Conservation (phyloP, 1,140 invertebrate genomes). For the Teleopsis dalmanni region DNA sequence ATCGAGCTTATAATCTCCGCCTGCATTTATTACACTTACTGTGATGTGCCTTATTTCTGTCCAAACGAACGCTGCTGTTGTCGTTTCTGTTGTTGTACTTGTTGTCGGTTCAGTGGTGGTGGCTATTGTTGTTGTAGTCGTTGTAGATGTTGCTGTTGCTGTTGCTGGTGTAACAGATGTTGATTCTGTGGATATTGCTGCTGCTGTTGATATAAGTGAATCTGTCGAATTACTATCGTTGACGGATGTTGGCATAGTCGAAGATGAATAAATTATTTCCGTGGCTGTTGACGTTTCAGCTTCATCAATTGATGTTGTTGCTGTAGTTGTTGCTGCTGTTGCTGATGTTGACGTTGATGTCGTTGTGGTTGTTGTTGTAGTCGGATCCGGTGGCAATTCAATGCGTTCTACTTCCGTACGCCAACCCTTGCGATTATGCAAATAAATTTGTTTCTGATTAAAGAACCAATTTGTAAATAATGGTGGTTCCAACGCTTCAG, state of each 20-base stretch:
- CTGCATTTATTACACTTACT: too few species aligned
- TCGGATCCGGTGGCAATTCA: conserved; percentile 25
- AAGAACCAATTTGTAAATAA: conserved; percentile 58
- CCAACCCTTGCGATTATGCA: conserved; percentile 42
- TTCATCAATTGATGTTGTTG: conserved; percentile 1
- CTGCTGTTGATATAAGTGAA: conserved; percentile 4
- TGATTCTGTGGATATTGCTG: conserved; percentile 1
- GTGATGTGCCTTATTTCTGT: conserved; percentile 43
- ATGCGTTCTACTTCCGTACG: conserved; percentile 44
- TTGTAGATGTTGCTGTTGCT: conserved; percentile 4
- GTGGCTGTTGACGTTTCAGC: conserved; percentile 13
- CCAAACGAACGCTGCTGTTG: conserved; percentile 20
- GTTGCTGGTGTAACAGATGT: conserved; percentile 9
- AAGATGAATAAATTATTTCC: conserved; percentile 19
- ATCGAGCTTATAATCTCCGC: too few species aligned
- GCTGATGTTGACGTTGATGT: conserved; percentile 17
- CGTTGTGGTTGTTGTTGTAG: conserved; percentile 27
- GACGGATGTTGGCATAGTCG: conserved; percentile 16
- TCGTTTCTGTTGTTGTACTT: conserved; percentile 10
- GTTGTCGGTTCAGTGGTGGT: background rate
- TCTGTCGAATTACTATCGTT: background rate
- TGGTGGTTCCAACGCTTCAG: conserved; percentile 53
- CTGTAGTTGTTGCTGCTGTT: conserved; percentile 7
- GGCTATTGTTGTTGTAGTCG: conserved; percentile 4
- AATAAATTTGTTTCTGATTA: conserved; percentile 46